A percentile compares a stretch with the other conserved stretches of the same genome.
Evolutionary conservation across 2,888 invertebrate species (phyloP).

Genomic region (Mythimna loreyi): DNA sequence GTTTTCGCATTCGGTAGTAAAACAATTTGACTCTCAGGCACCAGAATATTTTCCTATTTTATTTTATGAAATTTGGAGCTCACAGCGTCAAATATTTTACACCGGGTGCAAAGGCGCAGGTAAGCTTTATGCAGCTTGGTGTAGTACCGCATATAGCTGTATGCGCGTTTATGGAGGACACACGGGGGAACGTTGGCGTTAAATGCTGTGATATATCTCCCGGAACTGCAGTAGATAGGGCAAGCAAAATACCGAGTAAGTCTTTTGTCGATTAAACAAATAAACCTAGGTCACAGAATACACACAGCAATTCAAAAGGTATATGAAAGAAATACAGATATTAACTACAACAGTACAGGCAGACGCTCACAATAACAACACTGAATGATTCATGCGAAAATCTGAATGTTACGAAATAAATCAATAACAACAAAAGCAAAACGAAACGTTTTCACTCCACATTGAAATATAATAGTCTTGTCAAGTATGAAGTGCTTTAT

Average conservation of each 20-base stretch:
- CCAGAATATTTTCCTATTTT: slow-evolving; percentile 55
- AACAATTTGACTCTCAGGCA: slow-evolving; percentile 53
- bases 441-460: slow-evolving; percentile 51
- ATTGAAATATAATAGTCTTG: slow-evolving; percentile 58
- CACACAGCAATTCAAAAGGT: background rate
- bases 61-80: slow-evolving; percentile 63
- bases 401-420: slow-evolving; percentile 54
- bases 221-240: slow-evolving; percentile 69
- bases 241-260: slow-evolving; percentile 50
- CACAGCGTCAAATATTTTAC: slow-evolving; percentile 65
- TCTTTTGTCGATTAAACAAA: slow-evolving; percentile 48
- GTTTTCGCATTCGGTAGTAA: slow-evolving; percentile 35
- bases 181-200: slow-evolving; percentile 66
- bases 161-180: slow-evolving; percentile 62
- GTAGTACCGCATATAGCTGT: slow-evolving; percentile 57
- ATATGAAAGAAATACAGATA: background rate
- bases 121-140: slow-evolving; percentile 65
- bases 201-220: slow-evolving; percentile 72
- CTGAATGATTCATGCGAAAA: slow-evolving; percentile 48
- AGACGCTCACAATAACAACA: slow-evolving; percentile 29
- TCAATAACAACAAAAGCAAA: slow-evolving; percentile 57
- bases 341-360: background rate
- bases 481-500: slow-evolving; percentile 59
- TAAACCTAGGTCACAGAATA: slow-evolving; percentile 13
- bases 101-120: slow-evolving; percentile 65